These are phyloP conservation scores for Ochropleura leucogaster DNA, from an alignment of 2,888 invertebrate genomes.

Conservation along the genomic window DNA sequence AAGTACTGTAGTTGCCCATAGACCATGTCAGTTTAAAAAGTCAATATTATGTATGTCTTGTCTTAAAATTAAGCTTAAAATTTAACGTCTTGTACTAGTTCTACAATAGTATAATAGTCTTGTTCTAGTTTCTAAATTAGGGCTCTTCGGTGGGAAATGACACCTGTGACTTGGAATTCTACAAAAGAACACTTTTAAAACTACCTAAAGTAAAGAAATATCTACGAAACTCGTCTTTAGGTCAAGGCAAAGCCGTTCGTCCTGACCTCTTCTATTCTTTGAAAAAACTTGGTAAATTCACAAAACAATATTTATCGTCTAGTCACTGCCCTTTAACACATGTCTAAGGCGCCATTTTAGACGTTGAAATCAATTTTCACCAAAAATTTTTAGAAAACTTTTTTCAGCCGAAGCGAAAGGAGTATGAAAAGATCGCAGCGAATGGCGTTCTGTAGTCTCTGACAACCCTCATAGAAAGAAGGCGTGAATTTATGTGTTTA, in stretches of 20 bases:
- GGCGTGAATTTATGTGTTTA: too few relatives aligned
- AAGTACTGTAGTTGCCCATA: too few relatives aligned
- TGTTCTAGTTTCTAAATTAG: constrained; percentile 1
- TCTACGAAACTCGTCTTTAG: constrained; percentile 61
- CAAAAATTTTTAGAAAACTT: neutral
- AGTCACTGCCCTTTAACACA: constrained; percentile 59
- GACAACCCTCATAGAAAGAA: too few relatives aligned
- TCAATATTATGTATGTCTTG: too few relatives aligned
- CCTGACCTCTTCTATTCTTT: constrained; percentile 64
- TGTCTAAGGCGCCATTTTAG: constrained; percentile 8
- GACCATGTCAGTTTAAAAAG: too few relatives aligned
- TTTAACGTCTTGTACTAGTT: constrained; percentile 3
- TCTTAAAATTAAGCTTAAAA: neutral
- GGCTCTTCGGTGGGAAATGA: constrained; percentile 25
- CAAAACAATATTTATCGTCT: constrained; percentile 59
- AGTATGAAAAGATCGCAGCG: too few relatives aligned
- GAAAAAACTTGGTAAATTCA: constrained; percentile 58
- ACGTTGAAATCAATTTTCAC: constrained; percentile 13
- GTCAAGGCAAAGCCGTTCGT: constrained; percentile 69
- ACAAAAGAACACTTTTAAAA: constrained; percentile 11
- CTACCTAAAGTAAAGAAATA: constrained; percentile 36
- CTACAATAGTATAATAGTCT: neutral
- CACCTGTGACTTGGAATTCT: constrained; percentile 27
- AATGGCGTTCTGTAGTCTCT: too few relatives aligned
- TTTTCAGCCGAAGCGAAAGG: too few relatives aligned